These are phyloP conservation scores for Ophioderma brevispina DNA, from an alignment of 35 echinoderm and acorn worm species.

Conservation along the genomic window DNA sequence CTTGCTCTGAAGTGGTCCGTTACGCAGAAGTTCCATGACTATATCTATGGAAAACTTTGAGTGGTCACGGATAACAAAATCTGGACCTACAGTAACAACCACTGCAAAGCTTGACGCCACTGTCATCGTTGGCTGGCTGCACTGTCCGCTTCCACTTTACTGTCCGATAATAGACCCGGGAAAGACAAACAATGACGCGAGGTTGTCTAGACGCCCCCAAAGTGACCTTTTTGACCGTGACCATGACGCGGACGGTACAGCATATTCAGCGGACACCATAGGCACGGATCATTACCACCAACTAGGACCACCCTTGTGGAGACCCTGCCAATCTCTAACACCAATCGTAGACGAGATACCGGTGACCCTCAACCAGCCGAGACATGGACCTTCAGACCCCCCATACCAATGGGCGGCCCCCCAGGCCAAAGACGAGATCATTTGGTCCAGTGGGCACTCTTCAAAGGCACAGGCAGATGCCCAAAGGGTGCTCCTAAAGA, in stretches of 20 bases:
- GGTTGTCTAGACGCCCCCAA: background rate
- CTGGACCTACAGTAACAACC: background rate
- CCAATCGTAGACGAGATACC: too few relatives aligned
- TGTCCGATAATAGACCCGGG: background rate
- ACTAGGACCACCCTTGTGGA: too few relatives aligned
- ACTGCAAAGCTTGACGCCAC: background rate
- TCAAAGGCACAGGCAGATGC: background rate
- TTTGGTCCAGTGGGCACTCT: background rate
- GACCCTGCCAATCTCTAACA: too few relatives aligned
- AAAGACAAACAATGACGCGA: background rate
- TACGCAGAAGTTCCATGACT: conserved; percentile 42
- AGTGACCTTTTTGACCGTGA: background rate
- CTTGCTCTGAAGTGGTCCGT: conserved; percentile 60
- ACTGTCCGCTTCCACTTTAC: background rate
- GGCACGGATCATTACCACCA: background rate
- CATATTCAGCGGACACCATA: background rate
- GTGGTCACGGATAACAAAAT: background rate
- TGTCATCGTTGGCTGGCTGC: background rate
- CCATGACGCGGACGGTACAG: background rate
- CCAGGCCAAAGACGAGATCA: background rate
- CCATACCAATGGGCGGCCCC: too few relatives aligned
- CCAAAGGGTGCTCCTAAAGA: background rate
- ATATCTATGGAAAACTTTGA: conserved; percentile 41
- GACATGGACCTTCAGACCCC: too few relatives aligned
- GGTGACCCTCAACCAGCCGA: too few relatives aligned